Percentiles rank a stretch among this genome's conserved stretches.
These are phyloP conservation scores for Agrenia bidenticulata DNA, from an alignment of 2,888 invertebrate genomes.

Conservation along the genomic window DNA sequence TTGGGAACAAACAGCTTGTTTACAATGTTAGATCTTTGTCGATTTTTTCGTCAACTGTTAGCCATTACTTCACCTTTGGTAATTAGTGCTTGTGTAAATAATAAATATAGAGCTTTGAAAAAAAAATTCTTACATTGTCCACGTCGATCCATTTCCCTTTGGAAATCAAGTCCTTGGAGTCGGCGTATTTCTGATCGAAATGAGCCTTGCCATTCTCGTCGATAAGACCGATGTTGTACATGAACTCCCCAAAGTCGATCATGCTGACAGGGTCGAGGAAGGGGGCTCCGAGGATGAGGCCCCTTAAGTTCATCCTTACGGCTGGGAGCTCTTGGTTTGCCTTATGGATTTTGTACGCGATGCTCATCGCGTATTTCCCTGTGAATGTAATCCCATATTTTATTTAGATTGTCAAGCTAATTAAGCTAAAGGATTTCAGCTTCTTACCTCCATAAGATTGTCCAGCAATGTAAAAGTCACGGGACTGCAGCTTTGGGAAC, in stretches of 20 bases:
- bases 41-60: too few species aligned
- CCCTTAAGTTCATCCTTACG: constrained; percentile 67
- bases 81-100: too few species aligned
- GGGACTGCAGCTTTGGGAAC: constrained; percentile 72
- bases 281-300: constrained; percentile 53
- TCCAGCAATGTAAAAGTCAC: constrained; percentile 83
- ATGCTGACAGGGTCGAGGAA: constrained; percentile 45
- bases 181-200: constrained; percentile 66
- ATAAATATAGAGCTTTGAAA: too few species aligned
- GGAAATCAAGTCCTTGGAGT: constrained; percentile 63
- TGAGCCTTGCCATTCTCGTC: constrained; percentile 56
- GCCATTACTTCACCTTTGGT: too few species aligned
- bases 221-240: constrained; percentile 52
- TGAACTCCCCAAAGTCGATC: constrained; percentile 45
- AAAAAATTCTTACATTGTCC: constrained; percentile 64
- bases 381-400: constrained; percentile 41
- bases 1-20: too few species aligned
- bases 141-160: constrained; percentile 68
- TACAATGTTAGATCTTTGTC: too few species aligned
- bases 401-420: too few species aligned
- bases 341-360: constrained; percentile 69
- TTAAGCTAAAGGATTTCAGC: too few species aligned
- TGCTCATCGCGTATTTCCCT: constrained; percentile 69
- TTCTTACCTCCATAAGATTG: constrained; percentile 87
- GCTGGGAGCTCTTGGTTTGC: constrained; percentile 63